Percentiles rank a stretch among this genome's conserved stretches.
phyloP scores from a whole-genome alignment of 2,113 vertebrate genomes.

The Podarcis muralis region DNA sequence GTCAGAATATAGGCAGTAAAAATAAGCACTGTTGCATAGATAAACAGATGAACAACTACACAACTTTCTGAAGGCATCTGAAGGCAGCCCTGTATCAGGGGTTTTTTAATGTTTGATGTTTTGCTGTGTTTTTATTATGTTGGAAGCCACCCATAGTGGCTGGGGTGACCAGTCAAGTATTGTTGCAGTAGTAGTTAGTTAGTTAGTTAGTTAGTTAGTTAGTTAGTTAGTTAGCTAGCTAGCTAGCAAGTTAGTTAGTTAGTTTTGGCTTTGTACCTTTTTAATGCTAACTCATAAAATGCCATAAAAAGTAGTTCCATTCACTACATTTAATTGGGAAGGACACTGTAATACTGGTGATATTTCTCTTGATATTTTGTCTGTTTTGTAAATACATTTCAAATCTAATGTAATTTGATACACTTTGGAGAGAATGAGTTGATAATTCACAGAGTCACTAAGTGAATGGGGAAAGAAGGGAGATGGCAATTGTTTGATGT shows the following conservation, averaged over 20 bases:
- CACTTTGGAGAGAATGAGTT: constrained; percentile 64
- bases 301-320: constrained; percentile 63
- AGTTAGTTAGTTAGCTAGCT: not conserved
- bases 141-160: too few relatives aligned
- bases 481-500: constrained; percentile 64
- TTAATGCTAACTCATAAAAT: constrained; percentile 23
- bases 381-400: constrained; percentile 72
- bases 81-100: too few relatives aligned
- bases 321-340: constrained; percentile 67
- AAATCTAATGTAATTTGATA: constrained; percentile 69
- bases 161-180: too few relatives aligned
- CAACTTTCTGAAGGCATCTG: too few relatives aligned
- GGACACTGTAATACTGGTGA: constrained; percentile 67
- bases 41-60: too few relatives aligned
- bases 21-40: constrained; percentile 39
- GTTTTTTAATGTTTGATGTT: too few relatives aligned
- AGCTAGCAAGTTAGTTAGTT: not conserved
- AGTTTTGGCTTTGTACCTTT: constrained; percentile 59
- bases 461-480: constrained; percentile 65
- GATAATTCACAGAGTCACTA: constrained; percentile 66
- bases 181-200: too few relatives aligned
- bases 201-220: constrained; percentile 13
- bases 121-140: too few relatives aligned
- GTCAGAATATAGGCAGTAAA: constrained; percentile 33
- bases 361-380: constrained; percentile 71